Base-by-base conservation (phyloP, 2,888 invertebrate genomes). In the Panopea generosa region DNA sequence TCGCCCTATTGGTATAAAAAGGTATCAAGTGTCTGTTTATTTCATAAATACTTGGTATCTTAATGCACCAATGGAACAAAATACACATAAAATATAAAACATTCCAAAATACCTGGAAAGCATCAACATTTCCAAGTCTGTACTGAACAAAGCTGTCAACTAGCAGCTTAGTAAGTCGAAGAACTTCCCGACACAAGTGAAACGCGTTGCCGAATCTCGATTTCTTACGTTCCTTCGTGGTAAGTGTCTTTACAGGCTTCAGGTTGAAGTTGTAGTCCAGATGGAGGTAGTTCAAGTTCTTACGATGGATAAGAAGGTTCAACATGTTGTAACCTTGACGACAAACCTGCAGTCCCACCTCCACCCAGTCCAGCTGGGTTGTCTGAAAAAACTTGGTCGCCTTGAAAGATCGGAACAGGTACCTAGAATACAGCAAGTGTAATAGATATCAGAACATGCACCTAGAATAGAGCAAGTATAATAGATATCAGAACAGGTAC, bases 361-460 rank as follows among this genome's bases (percentile, higher is more conserved):
- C 99, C 1, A 99, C 99, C 99, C 99, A 99, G 93, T 99, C 99
- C 85, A 99, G 94, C 0, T 98, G 98, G 0, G 99, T 99, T 0
- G 98, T 98, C 95, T 99, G 99, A 95, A 99, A 99, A 94, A 99
- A 99, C 93, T 99, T 99, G 0, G 99, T 99, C 0, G 99, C 97
- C 93, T 99, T 99, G 94, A 99, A 99, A 0, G 99, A 99, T 33
- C 99, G 95, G 95, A 99, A 99, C 53, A 99, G 94, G 90, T 99
- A 99, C 72, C 96, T 96, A 78, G 11, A 45, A 65, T 16, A 45
- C 16, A 11, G n/a, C n/a, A n/a, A n/a, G n/a, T n/a, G n/a, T n/a
- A n/a, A n/a, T n/a, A n/a, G n/a, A n/a, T n/a, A n/a, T n/a, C n/a
- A n/a, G n/a, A n/a, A n/a, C n/a, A n/a, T n/a, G n/a, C n/a, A n/a